Conservation (phyloP, 2,113 vertebrate genomes). For the Sialia sialis region DNA sequence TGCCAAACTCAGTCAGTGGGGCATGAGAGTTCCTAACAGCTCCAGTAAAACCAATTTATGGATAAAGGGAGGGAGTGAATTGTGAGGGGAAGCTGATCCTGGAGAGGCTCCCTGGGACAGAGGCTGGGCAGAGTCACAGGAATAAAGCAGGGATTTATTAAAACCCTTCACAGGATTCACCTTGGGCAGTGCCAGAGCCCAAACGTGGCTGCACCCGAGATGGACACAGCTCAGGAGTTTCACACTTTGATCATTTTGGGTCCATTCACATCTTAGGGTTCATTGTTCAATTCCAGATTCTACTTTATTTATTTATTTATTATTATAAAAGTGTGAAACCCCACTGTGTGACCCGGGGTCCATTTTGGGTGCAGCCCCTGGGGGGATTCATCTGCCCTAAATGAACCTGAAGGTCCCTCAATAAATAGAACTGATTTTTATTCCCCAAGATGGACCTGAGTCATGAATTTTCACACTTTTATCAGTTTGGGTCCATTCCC, state of each 20-base stretch:
- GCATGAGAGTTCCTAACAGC: background rate
- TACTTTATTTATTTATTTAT: too few relatives aligned
- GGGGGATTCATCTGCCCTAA: too few relatives aligned
- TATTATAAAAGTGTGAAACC: too few relatives aligned
- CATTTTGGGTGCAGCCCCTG: too few relatives aligned
- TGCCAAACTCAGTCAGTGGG: background rate
- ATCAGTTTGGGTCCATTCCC: too few relatives aligned
- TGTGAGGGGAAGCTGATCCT: background rate
- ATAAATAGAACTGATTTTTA: too few relatives aligned
- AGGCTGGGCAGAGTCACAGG: background rate
- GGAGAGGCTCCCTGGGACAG: background rate
- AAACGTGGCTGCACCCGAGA: background rate
- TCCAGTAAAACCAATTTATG: background rate
- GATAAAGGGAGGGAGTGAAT: background rate
- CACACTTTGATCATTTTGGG: background rate
- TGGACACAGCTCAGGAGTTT: fast-evolving
- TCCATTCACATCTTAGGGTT: too few relatives aligned
- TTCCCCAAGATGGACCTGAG: too few relatives aligned
- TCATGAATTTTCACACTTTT: too few relatives aligned
- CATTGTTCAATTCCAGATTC: too few relatives aligned
- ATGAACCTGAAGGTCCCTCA: too few relatives aligned
- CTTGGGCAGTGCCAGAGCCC: background rate
- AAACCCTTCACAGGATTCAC: background rate
- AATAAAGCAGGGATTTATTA: background rate
- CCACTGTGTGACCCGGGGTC: too few relatives aligned